Conservation (phyloP, 1,140 invertebrate species). For the Rhopalosiphum maidis region DNA sequence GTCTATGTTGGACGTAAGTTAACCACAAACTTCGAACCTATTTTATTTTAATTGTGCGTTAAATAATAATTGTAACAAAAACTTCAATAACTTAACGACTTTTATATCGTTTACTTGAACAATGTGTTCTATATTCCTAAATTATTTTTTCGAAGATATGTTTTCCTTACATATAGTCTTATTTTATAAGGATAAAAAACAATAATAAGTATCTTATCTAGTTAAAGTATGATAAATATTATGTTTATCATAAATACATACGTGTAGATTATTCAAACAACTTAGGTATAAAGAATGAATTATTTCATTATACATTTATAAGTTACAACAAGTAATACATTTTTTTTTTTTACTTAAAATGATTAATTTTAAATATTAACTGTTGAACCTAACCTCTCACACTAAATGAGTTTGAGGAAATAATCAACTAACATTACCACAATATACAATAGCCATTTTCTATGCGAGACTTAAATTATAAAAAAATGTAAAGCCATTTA, state of each 20-base stretch:
- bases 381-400: too few species aligned
- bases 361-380: too few species aligned
- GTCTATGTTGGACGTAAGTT: conserved; percentile 67
- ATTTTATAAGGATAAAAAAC: not conserved
- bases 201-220: not conserved
- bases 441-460: not conserved
- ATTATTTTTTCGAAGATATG: not conserved
- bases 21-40: not conserved
- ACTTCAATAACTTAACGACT: not conserved
- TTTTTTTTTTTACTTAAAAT: too few species aligned
- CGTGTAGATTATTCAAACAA: not conserved
- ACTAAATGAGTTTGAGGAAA: too few species aligned
- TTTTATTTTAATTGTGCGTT: not conserved
- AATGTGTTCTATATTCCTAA: not conserved
- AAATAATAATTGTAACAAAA: not conserved
- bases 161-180: not conserved
- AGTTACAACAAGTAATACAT: too few species aligned
- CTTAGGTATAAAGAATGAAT: not conserved
- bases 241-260: too few species aligned
- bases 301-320: not conserved
- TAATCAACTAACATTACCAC: not conserved
- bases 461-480: not conserved
- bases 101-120: not conserved
- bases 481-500: not conserved
- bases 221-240: too few species aligned